These are phyloP conservation scores for Hemicrepidius hirtus DNA, from an alignment of 2,888 invertebrate genomes.

Conservation along the genomic window DNA sequence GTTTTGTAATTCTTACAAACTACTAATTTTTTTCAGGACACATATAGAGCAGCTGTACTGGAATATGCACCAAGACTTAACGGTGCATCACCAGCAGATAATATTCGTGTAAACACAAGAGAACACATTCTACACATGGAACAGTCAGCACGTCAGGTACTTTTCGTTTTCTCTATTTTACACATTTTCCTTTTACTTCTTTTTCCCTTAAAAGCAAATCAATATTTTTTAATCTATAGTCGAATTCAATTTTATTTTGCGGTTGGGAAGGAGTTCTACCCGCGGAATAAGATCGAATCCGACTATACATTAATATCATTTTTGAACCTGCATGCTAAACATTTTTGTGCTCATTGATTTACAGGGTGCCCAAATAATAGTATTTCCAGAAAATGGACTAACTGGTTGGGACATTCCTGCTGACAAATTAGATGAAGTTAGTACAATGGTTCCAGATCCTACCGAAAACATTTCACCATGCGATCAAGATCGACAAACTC, in stretches of 20 bases:
- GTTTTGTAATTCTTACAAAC: neutral
- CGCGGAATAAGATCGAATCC: no score
- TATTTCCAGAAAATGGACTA: conserved; percentile 50
- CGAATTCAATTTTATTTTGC: no score
- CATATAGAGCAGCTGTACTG: conserved; percentile 40
- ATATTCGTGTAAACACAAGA: conserved; percentile 39
- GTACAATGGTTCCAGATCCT: conserved; percentile 51
- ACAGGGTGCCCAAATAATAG: conserved; percentile 46
- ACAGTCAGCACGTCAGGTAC: conserved; percentile 31
- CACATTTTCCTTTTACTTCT: neutral
- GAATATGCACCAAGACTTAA: conserved; percentile 30
- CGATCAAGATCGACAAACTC: neutral
- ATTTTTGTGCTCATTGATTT: neutral
- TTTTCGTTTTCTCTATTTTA: neutral
- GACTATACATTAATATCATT: neutral
- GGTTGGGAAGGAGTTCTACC: no score
- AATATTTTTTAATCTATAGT: no score
- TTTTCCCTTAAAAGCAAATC: no score
- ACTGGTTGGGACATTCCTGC: conserved; percentile 31
- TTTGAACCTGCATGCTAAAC: neutral
- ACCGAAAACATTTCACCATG: conserved; percentile 47
- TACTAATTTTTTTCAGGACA: conserved; percentile 34
- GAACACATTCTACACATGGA: conserved; percentile 51
- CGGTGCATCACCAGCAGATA: conserved; percentile 5
- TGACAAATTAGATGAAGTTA: conserved; percentile 16